Evolutionary conservation across 2,797 vertebrate genomes (phyloP), one percentile per base, ranked within the genome.

Genomic region (Darevskia mixta): DNA sequence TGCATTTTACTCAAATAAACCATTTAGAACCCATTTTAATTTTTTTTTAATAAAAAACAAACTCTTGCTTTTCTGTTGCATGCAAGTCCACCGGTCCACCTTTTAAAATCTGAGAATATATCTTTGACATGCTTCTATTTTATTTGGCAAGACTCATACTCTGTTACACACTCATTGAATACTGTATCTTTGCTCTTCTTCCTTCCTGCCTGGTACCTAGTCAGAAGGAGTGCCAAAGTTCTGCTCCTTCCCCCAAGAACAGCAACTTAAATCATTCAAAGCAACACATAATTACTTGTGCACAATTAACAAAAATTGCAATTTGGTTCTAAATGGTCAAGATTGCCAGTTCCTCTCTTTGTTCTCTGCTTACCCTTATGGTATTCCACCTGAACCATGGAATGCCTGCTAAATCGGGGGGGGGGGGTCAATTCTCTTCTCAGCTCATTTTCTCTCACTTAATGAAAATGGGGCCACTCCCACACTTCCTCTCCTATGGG

Each of bases 101-200:
- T 72, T 86, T 73, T 32, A 25, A 84, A 91, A 83, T 7, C 0
- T 81, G 23, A 45, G 2, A 72, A 10, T 61, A n/a, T 32, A 58
- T 67, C n/a, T 84, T 43, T 86, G 83, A 66, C 66, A 18, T 10
- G 45, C 8, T 35, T 29, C 13, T 49, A 35, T 3, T 73, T 75
- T 84, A 43, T 86, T 91, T 64, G 66, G 83, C 45, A 79, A 66
- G 49, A 23, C 69, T 69, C 23, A 49, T 73, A 61, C 17, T 38
- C 81, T 15, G 10, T 71, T 3, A 83, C 1, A 88, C 80, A 86
- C 4, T 5, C 3, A 76, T 35, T 1, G 17, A 86, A 86, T 20
- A 45, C 8, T 0, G 11, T 69, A 5, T 61, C 49, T 0, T 20
- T 86, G 55, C 73, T 23, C 1, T 45, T 86, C 29, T 78, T 15